Percentiles rank a stretch among this genome's conserved stretches.
Conservation (phyloP, 2,888 invertebrate genomes). For the Pristionchus exspectatus region DNA sequence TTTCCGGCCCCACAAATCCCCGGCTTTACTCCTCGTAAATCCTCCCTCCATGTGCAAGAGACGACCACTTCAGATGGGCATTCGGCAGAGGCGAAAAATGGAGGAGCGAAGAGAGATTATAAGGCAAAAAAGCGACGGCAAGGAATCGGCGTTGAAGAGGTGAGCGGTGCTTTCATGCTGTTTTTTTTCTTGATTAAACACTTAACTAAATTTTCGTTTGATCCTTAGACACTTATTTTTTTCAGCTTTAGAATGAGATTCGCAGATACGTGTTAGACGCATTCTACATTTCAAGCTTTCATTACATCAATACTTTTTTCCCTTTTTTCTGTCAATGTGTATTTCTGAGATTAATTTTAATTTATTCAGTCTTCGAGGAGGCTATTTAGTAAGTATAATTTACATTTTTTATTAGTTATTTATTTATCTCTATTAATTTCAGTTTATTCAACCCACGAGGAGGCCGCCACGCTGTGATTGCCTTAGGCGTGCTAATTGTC, state of each 20-base stretch:
- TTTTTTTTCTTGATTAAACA: no score
- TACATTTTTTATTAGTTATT: no score
- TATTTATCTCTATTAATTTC: background rate
- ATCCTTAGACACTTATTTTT: no score
- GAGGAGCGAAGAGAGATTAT: background rate
- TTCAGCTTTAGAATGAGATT: no score
- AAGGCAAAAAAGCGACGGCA: no score
- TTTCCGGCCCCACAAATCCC: background rate
- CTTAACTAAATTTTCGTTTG: no score
- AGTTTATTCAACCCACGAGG: background rate
- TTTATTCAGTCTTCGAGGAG: background rate
- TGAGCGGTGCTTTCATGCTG: background rate
- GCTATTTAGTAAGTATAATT: background rate
- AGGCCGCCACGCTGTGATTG: background rate
- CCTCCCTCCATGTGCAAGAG: background rate
- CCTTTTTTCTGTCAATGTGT: background rate
- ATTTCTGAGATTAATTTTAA: background rate
- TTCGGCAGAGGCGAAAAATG: constrained; percentile 14
- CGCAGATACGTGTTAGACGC: no score
- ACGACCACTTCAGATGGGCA: background rate
- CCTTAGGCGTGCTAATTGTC: background rate
- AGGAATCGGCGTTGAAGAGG: background rate
- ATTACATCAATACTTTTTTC: no score
- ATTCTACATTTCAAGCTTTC: background rate
- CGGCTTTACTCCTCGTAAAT: background rate